Percentiles rank a stretch among this genome's conserved stretches.
phyloP scores from a whole-genome alignment of 2,113 vertebrate species.

The Neodon shergylaensis region DNA sequence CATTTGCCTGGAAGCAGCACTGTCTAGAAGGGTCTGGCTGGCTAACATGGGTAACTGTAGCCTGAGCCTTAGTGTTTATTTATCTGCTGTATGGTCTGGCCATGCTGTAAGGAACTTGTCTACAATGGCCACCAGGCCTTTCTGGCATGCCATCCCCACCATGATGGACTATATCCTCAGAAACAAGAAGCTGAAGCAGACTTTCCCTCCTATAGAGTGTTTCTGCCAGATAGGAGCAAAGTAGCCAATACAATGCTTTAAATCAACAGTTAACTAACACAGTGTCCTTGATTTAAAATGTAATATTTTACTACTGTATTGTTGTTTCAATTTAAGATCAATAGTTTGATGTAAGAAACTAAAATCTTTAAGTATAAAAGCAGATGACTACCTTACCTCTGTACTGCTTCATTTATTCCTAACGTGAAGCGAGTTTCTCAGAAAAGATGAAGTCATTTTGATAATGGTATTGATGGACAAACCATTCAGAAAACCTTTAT shows the following conservation, averaged over 20 bases:
- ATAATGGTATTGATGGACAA: constrained; percentile 82
- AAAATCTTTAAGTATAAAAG: constrained; percentile 20
- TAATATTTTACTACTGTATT: not conserved
- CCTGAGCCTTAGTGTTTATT: not conserved
- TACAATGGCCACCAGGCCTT: not conserved
- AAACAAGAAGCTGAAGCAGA: not conserved
- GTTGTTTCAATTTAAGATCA: constrained; percentile 23
- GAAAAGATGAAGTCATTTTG: constrained; percentile 79
- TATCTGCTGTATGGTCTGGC: not conserved
- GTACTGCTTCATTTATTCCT: not conserved
- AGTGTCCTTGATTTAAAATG: not conserved
- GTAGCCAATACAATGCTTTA: not conserved
- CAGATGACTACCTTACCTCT: constrained; percentile 66
- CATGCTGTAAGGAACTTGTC: no score
- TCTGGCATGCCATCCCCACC: not conserved
- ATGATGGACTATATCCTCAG: not conserved
- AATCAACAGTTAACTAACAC: not conserved
- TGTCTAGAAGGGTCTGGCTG: not conserved
- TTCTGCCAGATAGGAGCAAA: no score
- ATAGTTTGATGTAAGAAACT: constrained; percentile 24
- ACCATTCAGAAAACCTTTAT: constrained; percentile 82
- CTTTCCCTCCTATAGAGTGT: not conserved
- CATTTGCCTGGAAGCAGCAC: not conserved
- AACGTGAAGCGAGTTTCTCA: constrained; percentile 60
- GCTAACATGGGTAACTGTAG: not conserved